Evolutionary conservation across 2,797 vertebrate species (phyloP).

Genomic region (Varecia variegata): DNA sequence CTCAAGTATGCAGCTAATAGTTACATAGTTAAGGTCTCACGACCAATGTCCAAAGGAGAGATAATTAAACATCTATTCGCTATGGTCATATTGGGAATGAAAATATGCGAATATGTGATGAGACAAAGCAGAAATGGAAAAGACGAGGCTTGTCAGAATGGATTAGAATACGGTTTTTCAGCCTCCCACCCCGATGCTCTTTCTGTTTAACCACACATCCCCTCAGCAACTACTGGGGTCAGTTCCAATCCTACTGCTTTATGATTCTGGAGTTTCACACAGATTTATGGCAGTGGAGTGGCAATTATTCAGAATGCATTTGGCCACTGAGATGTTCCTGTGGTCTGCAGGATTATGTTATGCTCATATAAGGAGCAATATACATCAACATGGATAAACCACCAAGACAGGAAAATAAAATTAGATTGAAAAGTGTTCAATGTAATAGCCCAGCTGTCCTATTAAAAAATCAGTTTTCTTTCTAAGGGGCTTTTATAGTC

Average conservation of each 20-base stretch:
- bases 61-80: not conserved
- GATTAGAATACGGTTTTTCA: not conserved
- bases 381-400: not conserved
- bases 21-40: not conserved
- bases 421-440: constrained; percentile 1
- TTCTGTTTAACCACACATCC: not conserved
- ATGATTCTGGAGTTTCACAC: not conserved
- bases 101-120: not conserved
- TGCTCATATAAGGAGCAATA: not conserved
- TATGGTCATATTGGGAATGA: not conserved
- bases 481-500: not conserved
- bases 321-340: not conserved
- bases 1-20: not conserved
- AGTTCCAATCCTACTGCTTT: not conserved
- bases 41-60: not conserved
- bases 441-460: not conserved
- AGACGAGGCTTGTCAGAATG: not conserved
- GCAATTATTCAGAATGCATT: not conserved
- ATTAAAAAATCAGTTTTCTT: constrained; percentile 43
- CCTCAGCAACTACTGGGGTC: not conserved
- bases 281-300: not conserved
- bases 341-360: not conserved
- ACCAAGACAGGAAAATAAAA: constrained; percentile 13
- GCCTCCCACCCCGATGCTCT: accelerated
- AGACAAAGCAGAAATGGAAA: not conserved